Evolutionary conservation across 2,888 invertebrate species (phyloP).

Genomic region (Rhamphomyia laevipes): DNA sequence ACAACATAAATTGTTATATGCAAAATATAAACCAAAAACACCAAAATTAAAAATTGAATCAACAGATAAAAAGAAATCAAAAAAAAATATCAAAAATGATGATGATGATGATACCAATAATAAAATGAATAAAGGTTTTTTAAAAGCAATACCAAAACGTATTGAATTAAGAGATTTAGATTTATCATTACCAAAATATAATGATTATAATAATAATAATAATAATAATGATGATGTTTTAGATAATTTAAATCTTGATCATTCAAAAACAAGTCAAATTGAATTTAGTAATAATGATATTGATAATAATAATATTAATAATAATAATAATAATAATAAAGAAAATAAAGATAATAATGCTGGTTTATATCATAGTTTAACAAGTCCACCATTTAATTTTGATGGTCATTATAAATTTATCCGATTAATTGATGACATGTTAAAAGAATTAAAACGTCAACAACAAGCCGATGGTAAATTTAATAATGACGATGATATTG

Average conservation of each 20-base stretch:
- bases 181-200: conserved; percentile 18
- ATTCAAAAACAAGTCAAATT: no score
- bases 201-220: not conserved
- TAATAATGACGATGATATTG: not conserved
- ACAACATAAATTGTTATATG: conserved; percentile 25
- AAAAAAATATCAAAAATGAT: not conserved
- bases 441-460: not conserved
- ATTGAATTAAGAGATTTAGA: conserved; percentile 21
- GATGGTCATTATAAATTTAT: not conserved
- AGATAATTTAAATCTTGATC: no score
- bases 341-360: no score
- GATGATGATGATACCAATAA: not conserved
- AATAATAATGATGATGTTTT: conserved; percentile 19
- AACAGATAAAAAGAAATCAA: not conserved
- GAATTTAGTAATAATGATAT: no score
- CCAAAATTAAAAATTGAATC: conserved; percentile 9
- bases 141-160: conserved; percentile 24
- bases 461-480: not conserved
- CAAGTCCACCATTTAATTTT: not conserved
- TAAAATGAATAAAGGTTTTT: conserved; percentile 20
- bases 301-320: not conserved
- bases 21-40: conserved; percentile 23
- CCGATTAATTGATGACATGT: not conserved
- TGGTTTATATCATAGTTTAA: not conserved
- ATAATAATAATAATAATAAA: conserved; percentile 17